Evolutionary conservation across 2,888 invertebrate genomes (phyloP).

Genomic region (Stenurella melanura): DNA sequence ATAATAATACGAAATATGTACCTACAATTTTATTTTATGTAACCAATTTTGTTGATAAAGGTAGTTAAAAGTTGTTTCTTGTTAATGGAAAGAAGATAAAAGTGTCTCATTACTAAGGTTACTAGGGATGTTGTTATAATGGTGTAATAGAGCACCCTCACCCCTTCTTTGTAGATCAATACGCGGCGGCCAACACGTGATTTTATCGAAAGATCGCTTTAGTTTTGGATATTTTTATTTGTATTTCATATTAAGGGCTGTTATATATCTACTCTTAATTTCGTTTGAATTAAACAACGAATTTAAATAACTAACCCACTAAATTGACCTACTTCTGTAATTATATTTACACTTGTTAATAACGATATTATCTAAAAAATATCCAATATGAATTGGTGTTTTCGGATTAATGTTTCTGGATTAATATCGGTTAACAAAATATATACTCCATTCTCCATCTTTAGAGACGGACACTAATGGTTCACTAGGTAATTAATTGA

Average conservation of each 20-base stretch:
- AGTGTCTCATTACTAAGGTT: neutral
- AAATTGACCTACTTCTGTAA: neutral
- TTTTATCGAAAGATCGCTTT: constrained; percentile 13
- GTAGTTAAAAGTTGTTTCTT: neutral
- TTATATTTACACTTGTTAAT: neutral
- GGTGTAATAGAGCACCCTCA: constrained; percentile 22
- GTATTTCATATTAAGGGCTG: neutral
- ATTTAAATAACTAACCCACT: neutral
- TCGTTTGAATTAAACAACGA: neutral
- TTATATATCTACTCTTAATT: neutral
- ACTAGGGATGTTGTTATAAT: constrained; percentile 27
- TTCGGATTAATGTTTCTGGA: neutral
- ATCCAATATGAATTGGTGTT: neutral
- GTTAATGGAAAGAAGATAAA: neutral
- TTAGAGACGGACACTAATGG: neutral
- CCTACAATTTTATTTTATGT: neutral
- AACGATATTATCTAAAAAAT: neutral
- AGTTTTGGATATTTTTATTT: constrained; percentile 1
- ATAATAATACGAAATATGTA: neutral
- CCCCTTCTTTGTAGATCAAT: constrained; percentile 19
- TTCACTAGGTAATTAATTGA: neutral
- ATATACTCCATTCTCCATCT: neutral
- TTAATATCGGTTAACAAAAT: neutral
- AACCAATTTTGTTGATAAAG: neutral
- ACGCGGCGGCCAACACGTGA: constrained; percentile 29